Percentiles rank a stretch among this genome's conserved stretches.
Conservation (phyloP, 2,797 vertebrate genomes). For the Acrossocheilus wenchowensis region DNA sequence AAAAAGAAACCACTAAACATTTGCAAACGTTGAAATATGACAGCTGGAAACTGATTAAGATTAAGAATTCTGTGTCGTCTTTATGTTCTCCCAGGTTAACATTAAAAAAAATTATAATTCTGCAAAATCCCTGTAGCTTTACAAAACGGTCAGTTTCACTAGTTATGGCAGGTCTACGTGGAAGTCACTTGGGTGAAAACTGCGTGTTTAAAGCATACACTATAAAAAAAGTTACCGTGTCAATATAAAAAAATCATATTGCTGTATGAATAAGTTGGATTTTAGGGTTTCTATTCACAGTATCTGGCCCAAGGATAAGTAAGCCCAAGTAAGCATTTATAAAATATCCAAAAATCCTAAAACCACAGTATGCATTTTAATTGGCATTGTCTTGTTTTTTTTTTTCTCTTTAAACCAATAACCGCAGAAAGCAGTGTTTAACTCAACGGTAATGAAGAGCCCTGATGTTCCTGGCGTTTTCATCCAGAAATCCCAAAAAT, state of each 20-base stretch:
- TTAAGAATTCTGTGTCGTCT: not conserved
- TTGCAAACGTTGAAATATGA: not conserved
- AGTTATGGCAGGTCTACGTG: slow-evolving; percentile 34
- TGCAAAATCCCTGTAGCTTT: slow-evolving; percentile 25
- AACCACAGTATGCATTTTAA: slow-evolving; percentile 36
- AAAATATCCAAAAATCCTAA: slow-evolving; percentile 17
- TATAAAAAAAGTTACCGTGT: slow-evolving; percentile 7
- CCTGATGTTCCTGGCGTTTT: not conserved
- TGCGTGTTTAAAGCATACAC: not conserved
- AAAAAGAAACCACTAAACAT: not conserved
- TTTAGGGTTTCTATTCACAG: slow-evolving; percentile 41
- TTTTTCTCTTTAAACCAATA: slow-evolving; percentile 7
- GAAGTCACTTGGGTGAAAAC: slow-evolving; percentile 68
- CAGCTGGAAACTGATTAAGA: not conserved
- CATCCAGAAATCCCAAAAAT: slow-evolving; percentile 34
- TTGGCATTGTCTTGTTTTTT: slow-evolving; percentile 5
- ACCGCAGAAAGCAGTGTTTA: not conserved
- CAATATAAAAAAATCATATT: slow-evolving; percentile 51
- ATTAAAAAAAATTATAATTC: not conserved
- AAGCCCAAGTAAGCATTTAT: slow-evolving; percentile 12
- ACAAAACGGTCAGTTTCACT: slow-evolving; percentile 49
- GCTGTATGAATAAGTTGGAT: slow-evolving; percentile 39
- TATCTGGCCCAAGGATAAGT: slow-evolving; percentile 10
- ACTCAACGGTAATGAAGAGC: not conserved
- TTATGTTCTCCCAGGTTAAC: slow-evolving; percentile 4